Evolutionary conservation across 37 sponge, comb jelly and placozoan species (phyloP).

Genomic region (Geodia barretti): DNA sequence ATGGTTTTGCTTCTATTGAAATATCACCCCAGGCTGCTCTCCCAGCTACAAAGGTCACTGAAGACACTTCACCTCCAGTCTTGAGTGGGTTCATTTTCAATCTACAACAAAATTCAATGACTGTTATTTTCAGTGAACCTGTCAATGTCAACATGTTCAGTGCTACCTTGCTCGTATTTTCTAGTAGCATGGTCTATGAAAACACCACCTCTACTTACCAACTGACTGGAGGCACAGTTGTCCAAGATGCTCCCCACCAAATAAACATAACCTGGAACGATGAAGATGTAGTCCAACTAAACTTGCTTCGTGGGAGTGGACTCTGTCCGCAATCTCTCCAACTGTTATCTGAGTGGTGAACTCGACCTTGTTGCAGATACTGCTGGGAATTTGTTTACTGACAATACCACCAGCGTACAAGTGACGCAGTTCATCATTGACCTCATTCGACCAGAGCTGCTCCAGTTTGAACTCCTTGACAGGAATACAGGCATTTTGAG

Average conservation of each 20-base stretch:
- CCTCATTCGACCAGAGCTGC: conserved; percentile 55
- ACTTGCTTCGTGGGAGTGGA: conserved; percentile 4
- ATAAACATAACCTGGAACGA: conserved; percentile 26
- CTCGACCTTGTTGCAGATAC: conserved; percentile 60
- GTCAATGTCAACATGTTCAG: conserved; percentile 57
- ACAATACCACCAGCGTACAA: conserved; percentile 18
- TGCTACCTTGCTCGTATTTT: conserved; percentile 44
- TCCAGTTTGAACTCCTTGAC: conserved; percentile 61
- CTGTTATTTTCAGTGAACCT: conserved; percentile 80
- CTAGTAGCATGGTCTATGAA: conserved; percentile 13
- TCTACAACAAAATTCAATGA: conserved; percentile 73
- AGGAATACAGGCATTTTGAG: conserved; percentile 64
- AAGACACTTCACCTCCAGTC: conserved; percentile 67
- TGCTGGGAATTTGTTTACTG: conserved; percentile 45
- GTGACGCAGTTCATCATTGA: conserved; percentile 52
- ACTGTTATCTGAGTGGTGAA: conserved; percentile 54
- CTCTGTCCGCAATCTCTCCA: conserved; percentile 59
- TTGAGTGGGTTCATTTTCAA: conserved; percentile 58
- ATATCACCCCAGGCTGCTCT: conserved; percentile 62
- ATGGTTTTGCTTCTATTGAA: conserved; percentile 62
- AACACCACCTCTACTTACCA: conserved; percentile 31
- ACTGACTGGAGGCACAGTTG: conserved; percentile 42
- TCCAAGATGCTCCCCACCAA: conserved; percentile 14
- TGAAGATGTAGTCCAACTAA: conserved; percentile 51
- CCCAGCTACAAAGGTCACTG: conserved; percentile 40